A percentile compares a stretch with the other conserved stretches of the same genome.
Evolutionary conservation across 1,140 invertebrate genomes (phyloP).

Genomic region (Zelostemma sp.): DNA sequence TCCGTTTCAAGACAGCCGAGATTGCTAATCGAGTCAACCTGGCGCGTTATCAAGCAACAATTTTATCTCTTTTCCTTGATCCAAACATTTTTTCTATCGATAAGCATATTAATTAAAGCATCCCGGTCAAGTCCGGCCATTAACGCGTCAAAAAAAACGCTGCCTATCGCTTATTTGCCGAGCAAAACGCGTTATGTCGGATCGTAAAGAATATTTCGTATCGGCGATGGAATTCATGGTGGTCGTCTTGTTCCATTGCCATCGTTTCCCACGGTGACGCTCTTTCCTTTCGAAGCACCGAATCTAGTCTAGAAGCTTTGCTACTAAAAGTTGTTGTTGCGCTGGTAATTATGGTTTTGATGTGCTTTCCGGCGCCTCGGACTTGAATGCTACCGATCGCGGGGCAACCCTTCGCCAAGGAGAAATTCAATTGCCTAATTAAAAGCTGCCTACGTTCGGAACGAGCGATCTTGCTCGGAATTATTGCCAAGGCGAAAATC

Average conservation of each 20-base stretch:
- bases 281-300: conserved; percentile 5
- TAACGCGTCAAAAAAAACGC: conserved; percentile 13
- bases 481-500: conserved; percentile 24
- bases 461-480: conserved; percentile 21
- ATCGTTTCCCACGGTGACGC: conserved; percentile 39
- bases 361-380: conserved; percentile 32
- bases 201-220: conserved; percentile 32
- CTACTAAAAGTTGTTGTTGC: conserved; percentile 41
- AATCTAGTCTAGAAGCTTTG: conserved; percentile 14
- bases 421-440: conserved; percentile 26
- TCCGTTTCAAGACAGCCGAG: conserved; percentile 31
- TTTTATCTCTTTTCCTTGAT: conserved; percentile 24
- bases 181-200: conserved; percentile 21
- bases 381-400: neutral
- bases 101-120: conserved; percentile 33
- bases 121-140: conserved; percentile 25
- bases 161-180: conserved; percentile 19
- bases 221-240: conserved; percentile 8
- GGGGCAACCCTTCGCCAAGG: neutral
- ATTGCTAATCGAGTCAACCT: conserved; percentile 38
- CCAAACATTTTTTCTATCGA: conserved; percentile 16
- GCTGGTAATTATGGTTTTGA: conserved; percentile 39
- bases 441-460: conserved; percentile 17
- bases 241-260: conserved; percentile 5
- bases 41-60: conserved; percentile 29